Conservation (phyloP, 2,113 vertebrate species). For the Cyprinodon variegatus region DNA sequence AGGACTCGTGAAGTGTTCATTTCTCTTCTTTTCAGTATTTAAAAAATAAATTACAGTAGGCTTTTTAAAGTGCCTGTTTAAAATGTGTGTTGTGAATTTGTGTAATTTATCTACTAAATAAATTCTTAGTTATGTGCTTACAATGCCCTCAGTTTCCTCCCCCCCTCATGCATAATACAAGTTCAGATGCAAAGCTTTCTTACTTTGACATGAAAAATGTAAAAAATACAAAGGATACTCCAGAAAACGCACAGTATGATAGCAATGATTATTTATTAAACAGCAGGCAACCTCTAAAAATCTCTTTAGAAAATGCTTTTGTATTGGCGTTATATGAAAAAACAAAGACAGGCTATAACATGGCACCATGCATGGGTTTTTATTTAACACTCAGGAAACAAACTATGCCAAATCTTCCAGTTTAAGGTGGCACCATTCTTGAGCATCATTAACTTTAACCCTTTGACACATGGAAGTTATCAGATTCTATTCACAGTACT, state of each 20-base stretch:
- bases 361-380: slow-evolving; percentile 1
- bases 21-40: not conserved
- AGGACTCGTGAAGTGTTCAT: not conserved
- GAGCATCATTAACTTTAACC: not conserved
- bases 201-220: slow-evolving; percentile 34
- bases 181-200: not conserved
- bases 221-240: slow-evolving; percentile 5
- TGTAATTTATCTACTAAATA: too few relatives aligned
- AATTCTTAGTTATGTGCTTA: not conserved
- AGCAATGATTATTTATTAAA: slow-evolving; percentile 37
- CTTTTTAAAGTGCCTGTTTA: too few relatives aligned
- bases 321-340: not conserved
- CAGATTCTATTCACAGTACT: not conserved
- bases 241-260: slow-evolving; percentile 26
- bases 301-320: not conserved
- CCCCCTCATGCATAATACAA: not conserved
- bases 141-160: not conserved
- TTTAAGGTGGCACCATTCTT: not conserved
- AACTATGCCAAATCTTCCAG: not conserved
- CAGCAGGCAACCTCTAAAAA: not conserved
- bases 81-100: too few relatives aligned
- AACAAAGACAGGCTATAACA: slow-evolving; percentile 6
- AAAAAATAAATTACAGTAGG: not conserved
- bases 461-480: not conserved
- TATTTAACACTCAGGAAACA: slow-evolving; percentile 20